phyloP scores from a whole-genome alignment of 2,888 invertebrate genomes.

The Drosophila melanosoma region DNA sequence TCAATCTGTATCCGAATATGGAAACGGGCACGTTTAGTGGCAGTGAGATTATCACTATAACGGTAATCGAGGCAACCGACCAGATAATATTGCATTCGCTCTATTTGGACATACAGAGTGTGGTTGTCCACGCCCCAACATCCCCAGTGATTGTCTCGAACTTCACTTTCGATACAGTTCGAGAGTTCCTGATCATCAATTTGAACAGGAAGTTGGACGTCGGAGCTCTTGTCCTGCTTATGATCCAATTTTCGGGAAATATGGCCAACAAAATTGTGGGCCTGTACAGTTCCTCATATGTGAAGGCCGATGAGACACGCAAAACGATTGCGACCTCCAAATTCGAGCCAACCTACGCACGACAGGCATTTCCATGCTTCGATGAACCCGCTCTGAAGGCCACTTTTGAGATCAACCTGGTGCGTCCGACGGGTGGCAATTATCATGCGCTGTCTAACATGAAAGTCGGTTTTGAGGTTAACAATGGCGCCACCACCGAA shows the following conservation, averaged over 20 bases:
- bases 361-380: conserved; percentile 97
- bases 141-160: conserved; percentile 60
- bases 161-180: conserved; percentile 59
- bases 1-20: conserved; percentile 89
- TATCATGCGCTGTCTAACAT: conserved; percentile 95
- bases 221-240: conserved; percentile 42
- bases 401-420: conserved; percentile 91
- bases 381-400: conserved; percentile 97
- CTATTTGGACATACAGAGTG: conserved; percentile 85
- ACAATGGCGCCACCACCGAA: conserved; percentile 86
- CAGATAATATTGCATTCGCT: conserved; percentile 88
- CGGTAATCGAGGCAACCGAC: conserved; percentile 85
- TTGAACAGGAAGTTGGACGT: conserved; percentile 57
- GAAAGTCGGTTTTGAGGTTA: conserved; percentile 86
- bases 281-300: conserved; percentile 90
- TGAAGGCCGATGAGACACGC: conserved; percentile 80
- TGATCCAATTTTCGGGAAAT: conserved; percentile 87
- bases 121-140: conserved; percentile 57
- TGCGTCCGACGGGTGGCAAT: conserved; percentile 88
- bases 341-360: conserved; percentile 97
- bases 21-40: conserved; percentile 87
- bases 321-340: conserved; percentile 93
- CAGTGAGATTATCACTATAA: conserved; percentile 86
- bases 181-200: conserved; percentile 81
- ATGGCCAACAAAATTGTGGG: conserved; percentile 90